Conservation (phyloP, 2,888 invertebrate genomes). For the Arenicola marina region DNA sequence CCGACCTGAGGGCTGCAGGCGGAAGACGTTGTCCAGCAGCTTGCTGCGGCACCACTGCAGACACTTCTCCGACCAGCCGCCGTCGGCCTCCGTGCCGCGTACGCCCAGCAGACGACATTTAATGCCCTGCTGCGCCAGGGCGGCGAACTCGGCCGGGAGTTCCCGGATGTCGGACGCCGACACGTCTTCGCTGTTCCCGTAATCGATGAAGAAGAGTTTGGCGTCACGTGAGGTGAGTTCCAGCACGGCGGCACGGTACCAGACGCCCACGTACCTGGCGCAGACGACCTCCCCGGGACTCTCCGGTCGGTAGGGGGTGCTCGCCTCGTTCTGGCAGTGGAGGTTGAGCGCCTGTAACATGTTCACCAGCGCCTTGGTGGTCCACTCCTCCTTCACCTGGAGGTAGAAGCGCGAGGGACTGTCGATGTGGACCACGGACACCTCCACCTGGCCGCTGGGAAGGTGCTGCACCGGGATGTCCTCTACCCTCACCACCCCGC, state of each 20-base stretch:
- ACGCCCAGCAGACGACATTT: constrained; percentile 79
- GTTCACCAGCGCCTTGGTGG: background rate
- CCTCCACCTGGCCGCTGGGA: background rate
- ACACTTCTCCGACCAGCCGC: constrained; percentile 15
- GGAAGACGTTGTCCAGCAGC: background rate
- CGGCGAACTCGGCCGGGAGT: constrained; percentile 72
- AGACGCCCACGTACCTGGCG: background rate
- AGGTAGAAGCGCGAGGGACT: background rate
- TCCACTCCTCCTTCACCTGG: background rate
- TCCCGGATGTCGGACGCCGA: constrained; percentile 72
- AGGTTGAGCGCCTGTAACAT: background rate
- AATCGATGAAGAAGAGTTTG: constrained; percentile 80
- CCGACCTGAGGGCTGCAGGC: background rate
- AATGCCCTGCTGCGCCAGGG: constrained; percentile 80
- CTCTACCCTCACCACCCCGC: no score
- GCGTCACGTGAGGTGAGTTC: background rate
- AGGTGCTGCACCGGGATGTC: constrained; percentile 1
- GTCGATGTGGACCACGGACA: background rate
- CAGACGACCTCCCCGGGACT: background rate
- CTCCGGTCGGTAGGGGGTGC: background rate
- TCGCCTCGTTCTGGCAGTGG: background rate
- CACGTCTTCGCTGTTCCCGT: constrained; percentile 79
- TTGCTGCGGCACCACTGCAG: background rate
- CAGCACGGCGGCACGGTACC: constrained; percentile 1
- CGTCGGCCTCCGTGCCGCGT: constrained; percentile 62